Base-by-base conservation (phyloP, 2,113 vertebrate species). In the Accipiter cooperii region DNA sequence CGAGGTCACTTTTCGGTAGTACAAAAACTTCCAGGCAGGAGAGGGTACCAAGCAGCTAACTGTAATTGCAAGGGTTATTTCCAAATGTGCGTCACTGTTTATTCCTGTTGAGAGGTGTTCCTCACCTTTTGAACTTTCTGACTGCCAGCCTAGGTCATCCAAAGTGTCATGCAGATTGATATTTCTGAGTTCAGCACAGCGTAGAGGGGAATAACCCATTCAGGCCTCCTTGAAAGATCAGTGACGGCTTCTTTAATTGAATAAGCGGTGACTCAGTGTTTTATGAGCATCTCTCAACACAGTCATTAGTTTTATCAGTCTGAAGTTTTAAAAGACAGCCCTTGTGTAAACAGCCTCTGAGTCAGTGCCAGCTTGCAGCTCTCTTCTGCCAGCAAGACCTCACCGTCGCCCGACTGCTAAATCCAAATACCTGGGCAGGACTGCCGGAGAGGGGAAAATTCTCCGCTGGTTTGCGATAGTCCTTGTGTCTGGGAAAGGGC, bases 271-370 rank as follows among this genome's bases (percentile, higher is more conserved):
- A 82, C 47, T 90, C 75, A 33, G 31, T 79, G 47, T 93, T 96
- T 86, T 90, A 75, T 93, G 89, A 73, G 47, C 55, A 44, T 93
- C 90, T 97, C 93, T 97, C 83, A 97, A 88, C 84, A 82, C 61
- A 64, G 70, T 63, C 49, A 76, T 83, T 71, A 96, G 87, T 96
- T 97, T 92, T 93, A 96, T 96, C 97, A 94, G 88, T 92, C 77
- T 51, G 14, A 81, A 89, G 58, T 96, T 95, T 97, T 91, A 87
- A 97, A 96, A 94, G 93, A 93, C 79, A 94, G 57, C 66, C 87
- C 44, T 84, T 84, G 85, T 94, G 68, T 77, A 93, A 96, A 84
- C 87, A 95, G 36, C n/a, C 31, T 46, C 87, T 77, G 47, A 89
- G 81, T 78, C 63, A 13, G 33, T 92, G 92, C 94, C 89, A 71